Base-by-base conservation (phyloP, 2,888 invertebrate species). In the Euzetes globulus region DNA sequence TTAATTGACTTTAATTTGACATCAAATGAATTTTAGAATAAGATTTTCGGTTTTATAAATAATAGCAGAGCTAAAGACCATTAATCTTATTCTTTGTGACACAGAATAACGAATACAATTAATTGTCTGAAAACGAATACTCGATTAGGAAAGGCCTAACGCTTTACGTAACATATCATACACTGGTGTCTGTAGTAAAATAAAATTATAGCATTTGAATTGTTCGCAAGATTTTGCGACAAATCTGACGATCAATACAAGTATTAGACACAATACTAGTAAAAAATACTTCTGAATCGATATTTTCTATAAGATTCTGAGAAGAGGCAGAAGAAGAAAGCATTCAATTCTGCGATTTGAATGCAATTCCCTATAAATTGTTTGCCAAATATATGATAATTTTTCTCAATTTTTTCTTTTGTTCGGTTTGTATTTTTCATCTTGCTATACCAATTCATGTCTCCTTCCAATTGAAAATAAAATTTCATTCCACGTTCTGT, bases 71-170 rank as follows among this genome's bases (percentile, higher is more conserved):
- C 15, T 25, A 13, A 55, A 55, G 1, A 13, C 37, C 68, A 68
- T 68, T 68, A 45, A 68, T 68, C 68, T 68, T 68, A 45, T 45
- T 68, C 41, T 63, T 65, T 45, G 68, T 45, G 68, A 68, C 68
- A 65, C 65, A 41, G 41, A 65, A 68, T 68, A 41, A 37, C 37
- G 19, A 45, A 45, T 68, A 6, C 68, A 68, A 68, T 68, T 68
- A 68, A 68, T 68, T 68, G 13, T 19, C 25, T 5, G n/a, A 17
- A 33, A 63, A 63, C 63, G 29, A 63, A 37, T 3, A 68, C 45
- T 68, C 22, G 68, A 68, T 68, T 68, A 68, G 68, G 22, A 37
- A 45, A 33, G 41, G 45, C 68, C 41, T 45, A 63, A 29, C 19
- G 55, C 15, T 47, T 47, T 47, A 15, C 3, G 15, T 47, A 47